These are phyloP conservation scores for Pollenia labialis DNA, from an alignment of 2,888 invertebrate species.

Conservation along the genomic window DNA sequence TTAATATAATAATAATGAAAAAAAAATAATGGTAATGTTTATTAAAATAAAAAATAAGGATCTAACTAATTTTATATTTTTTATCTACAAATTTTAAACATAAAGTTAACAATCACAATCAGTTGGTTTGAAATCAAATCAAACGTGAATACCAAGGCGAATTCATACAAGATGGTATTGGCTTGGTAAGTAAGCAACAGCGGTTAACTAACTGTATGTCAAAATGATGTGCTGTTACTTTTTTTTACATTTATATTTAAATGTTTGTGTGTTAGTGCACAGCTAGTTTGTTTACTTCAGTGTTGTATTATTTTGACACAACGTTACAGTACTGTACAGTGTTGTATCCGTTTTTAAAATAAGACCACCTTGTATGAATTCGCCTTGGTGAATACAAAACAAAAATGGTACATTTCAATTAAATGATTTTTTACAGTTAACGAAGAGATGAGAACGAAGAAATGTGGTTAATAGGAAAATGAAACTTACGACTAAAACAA, in stretches of 20 bases:
- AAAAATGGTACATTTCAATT: not conserved
- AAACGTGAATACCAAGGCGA: too few species aligned
- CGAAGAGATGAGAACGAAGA: not conserved
- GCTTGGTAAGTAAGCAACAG: too few species aligned
- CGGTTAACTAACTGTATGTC: too few species aligned
- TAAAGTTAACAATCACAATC: constrained; percentile 69
- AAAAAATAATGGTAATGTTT: constrained; percentile 59
- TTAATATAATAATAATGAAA: constrained; percentile 69
- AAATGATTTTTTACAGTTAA: constrained; percentile 28
- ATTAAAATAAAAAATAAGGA: constrained; percentile 34
- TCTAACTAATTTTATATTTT: constrained; percentile 18
- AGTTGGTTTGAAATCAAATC: constrained; percentile 66
- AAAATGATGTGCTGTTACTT: too few species aligned
- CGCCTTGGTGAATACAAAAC: constrained; percentile 26
- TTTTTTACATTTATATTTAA: too few species aligned
- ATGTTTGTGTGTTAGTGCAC: too few species aligned
- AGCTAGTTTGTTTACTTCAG: too few species aligned
- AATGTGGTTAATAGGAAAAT: not conserved
- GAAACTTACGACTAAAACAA: constrained; percentile 50
- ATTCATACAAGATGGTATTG: too few species aligned
- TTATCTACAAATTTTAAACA: constrained; percentile 36
- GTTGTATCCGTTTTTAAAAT: too few species aligned
- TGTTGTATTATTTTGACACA: too few species aligned
- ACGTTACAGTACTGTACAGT: too few species aligned
- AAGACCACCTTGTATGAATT: too few species aligned